Conservation (phyloP, 2,797 vertebrate species). For the Fringilla coelebs region DNA sequence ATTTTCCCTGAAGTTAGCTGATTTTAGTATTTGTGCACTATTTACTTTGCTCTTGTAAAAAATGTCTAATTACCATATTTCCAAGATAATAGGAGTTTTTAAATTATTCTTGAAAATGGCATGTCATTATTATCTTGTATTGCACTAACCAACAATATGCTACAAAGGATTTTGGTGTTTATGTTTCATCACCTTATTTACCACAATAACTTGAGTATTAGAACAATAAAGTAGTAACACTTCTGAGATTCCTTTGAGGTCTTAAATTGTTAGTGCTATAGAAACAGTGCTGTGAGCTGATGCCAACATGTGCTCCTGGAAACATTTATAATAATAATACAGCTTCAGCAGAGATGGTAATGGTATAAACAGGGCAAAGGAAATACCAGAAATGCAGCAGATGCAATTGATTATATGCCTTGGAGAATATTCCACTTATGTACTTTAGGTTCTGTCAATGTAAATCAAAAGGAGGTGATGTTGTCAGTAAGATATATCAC, state of each 20-base stretch:
- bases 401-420: conserved; percentile 76
- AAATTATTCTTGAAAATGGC: conserved; percentile 52
- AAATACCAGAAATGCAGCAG: conserved; percentile 75
- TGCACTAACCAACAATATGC: not conserved
- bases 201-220: conserved; percentile 33
- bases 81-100: not conserved
- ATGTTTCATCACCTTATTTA: conserved; percentile 48
- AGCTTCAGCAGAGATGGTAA: conserved; percentile 66
- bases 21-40: conserved; percentile 34
- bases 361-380: conserved; percentile 72
- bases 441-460: conserved; percentile 69
- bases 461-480: conserved; percentile 70
- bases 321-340: conserved; percentile 71
- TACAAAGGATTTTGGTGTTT: not conserved
- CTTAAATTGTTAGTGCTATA: conserved; percentile 25
- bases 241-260: conserved; percentile 28
- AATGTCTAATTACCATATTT: not conserved
- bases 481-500: conserved; percentile 62
- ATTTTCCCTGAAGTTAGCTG: conserved; percentile 6
- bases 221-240: conserved; percentile 5
- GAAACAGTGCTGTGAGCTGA: conserved; percentile 15
- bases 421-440: conserved; percentile 70
- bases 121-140: not conserved
- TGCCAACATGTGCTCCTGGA: conserved; percentile 70
- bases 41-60: not conserved